Percentiles rank a stretch among this genome's conserved stretches.
phyloP scores from a whole-genome alignment of 1,140 invertebrate genomes.

The Orchestia grillus region DNA sequence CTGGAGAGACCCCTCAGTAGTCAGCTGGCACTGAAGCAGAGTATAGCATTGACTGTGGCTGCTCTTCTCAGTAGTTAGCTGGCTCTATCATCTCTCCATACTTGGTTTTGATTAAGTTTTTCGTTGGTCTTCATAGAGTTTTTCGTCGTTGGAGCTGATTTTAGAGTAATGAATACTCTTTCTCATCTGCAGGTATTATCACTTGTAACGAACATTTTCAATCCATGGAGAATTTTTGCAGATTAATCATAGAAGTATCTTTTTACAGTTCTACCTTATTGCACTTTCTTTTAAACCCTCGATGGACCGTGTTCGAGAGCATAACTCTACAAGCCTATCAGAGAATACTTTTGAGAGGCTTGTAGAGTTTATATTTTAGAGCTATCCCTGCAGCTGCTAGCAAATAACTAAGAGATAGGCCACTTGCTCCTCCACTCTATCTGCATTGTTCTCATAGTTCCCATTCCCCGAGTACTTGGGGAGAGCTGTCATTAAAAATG shows the following conservation, averaged over 20 bases:
- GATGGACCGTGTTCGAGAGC: background rate
- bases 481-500: too few species aligned
- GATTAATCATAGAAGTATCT: background rate
- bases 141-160: background rate
- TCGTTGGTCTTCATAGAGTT: background rate
- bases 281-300: background rate
- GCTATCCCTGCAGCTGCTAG: too few species aligned
- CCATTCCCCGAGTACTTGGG: too few species aligned
- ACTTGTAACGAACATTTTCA: background rate
- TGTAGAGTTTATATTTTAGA: too few species aligned
- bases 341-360: too few species aligned
- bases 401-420: too few species aligned
- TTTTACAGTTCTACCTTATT: background rate
- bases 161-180: background rate
- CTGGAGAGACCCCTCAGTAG: background rate
- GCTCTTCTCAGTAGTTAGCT: background rate
- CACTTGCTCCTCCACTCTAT: too few species aligned
- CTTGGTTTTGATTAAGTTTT: background rate
- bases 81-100: background rate
- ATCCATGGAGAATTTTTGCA: background rate
- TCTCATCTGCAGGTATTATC: background rate
- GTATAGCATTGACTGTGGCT: background rate
- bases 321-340: too few species aligned
- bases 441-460: too few species aligned
- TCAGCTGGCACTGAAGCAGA: background rate